Evolutionary conservation across 2,888 invertebrate species (phyloP), one percentile per base, ranked within the genome.

Genomic region (Liopterus haemorrhoidalis): DNA sequence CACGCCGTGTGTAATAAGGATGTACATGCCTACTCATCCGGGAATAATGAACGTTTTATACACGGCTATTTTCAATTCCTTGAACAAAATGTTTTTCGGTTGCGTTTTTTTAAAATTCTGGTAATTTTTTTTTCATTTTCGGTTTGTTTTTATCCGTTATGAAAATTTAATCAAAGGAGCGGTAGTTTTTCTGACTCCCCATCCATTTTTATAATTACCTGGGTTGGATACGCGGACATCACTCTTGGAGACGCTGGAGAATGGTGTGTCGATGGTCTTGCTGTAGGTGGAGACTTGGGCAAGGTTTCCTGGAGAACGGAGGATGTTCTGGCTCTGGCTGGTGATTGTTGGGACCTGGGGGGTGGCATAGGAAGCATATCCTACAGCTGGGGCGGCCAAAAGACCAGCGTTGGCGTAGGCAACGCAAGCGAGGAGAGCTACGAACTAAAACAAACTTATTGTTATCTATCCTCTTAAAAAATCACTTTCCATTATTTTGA

Each of bases 281-380:
- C 64, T 61, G 52, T 69, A 67, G 49, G 68, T 66, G 16, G 70
- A 68, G 39, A 65, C 55, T 49, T 67, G 65, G 20, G 67, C 68
- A 45, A 70, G 53, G 52, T 70, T 70, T 30, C 70, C 70, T 0
- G 58, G 54, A 50, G 65, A 64, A 4, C 67, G 59, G 46, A 66
- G 54, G 35, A 65, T 62, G 54, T 63, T 62, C 49, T 61, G 63
- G 25, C 58, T 65, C 18, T 59, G 65, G n/a, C 61, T 61, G 11
- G 61, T 65, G 45, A 63, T 43, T 0, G 44, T 41, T 38, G 61
- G 43, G 32, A 41, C 70, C 61, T 28, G 11, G 30, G 8, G 5
- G 5, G 19, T 24, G 28, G 32, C 30, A n/a, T 27, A 21, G 19
- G 21, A 11, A 24, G 15, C 14, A 32, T 28, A 22, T 22, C 6